A percentile compares a stretch with the other conserved stretches of the same genome.
phyloP scores from a whole-genome alignment of 1,140 invertebrate genomes.

The Papilio helenus region DNA sequence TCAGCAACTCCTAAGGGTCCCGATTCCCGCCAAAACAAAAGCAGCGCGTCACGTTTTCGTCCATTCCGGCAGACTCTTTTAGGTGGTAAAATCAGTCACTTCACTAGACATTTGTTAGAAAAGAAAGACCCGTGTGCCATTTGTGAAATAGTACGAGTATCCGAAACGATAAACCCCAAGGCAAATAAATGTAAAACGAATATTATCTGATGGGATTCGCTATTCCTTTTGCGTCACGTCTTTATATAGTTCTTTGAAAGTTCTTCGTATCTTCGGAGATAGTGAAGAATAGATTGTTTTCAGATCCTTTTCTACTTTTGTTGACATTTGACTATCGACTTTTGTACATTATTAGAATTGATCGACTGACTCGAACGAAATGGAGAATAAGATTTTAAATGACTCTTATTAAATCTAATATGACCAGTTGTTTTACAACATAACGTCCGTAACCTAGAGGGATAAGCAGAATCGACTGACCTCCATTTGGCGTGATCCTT shows the following conservation, averaged over 20 bases:
- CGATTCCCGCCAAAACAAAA: no score
- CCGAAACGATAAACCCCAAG: constrained; percentile 22
- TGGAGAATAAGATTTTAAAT: no score
- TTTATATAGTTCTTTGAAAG: constrained; percentile 19
- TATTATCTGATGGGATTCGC: constrained; percentile 22
- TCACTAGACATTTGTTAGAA: constrained; percentile 7
- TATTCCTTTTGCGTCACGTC: constrained; percentile 6
- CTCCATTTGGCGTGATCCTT: no score
- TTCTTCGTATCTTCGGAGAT: background rate
- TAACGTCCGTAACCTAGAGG: no score
- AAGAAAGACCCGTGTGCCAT: constrained; percentile 12
- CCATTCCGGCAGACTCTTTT: no score
- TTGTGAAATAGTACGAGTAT: constrained; percentile 13
- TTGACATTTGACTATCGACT: background rate
- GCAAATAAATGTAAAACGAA: constrained; percentile 24
- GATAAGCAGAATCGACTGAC: no score
- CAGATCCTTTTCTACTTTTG: background rate
- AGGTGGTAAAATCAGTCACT: background rate
- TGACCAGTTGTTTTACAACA: no score
- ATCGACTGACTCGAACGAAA: no score
- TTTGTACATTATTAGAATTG: background rate
- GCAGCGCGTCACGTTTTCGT: no score
- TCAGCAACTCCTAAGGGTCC: no score
- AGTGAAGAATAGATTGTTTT: constrained; percentile 1
- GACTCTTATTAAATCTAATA: background rate